Conservation (phyloP, 2,888 invertebrate species). For the Ophonus ardosiacus region DNA sequence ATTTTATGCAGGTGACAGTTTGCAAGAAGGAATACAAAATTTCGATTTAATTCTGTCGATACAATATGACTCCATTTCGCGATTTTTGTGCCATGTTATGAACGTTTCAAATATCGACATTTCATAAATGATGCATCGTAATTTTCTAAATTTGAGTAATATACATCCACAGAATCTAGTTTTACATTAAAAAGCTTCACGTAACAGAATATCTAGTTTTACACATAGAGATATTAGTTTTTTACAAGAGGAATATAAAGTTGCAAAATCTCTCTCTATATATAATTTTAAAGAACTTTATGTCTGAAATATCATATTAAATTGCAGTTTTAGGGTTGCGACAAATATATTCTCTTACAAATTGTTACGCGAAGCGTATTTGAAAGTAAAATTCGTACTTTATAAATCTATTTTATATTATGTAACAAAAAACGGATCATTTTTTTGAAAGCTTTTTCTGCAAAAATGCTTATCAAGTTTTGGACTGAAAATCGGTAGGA, state of each 20-base stretch:
- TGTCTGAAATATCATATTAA: background rate
- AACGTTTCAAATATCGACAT: constrained; percentile 3
- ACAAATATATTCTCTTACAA: background rate
- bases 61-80: background rate
- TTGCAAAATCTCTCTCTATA: background rate
- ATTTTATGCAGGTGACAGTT: constrained; percentile 1
- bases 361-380: background rate
- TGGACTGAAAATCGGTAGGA: too few species aligned
- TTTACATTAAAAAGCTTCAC: background rate
- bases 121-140: constrained; percentile 2
- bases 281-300: background rate
- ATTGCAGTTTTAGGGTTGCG: background rate
- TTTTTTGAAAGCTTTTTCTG: too few species aligned
- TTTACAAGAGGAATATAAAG: background rate
- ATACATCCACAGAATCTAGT: background rate
- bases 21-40: background rate
- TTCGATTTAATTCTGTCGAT: constrained; percentile 9
- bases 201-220: background rate
- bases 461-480: too few species aligned
- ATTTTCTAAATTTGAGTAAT: background rate
- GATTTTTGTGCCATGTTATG: background rate
- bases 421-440: too few species aligned
- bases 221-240: background rate
- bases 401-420: background rate
- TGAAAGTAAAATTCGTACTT: background rate